Evolutionary conservation across 2,113 vertebrate species (phyloP), one percentile per base, ranked within the genome.

Genomic region (Toxostoma redivivum): DNA sequence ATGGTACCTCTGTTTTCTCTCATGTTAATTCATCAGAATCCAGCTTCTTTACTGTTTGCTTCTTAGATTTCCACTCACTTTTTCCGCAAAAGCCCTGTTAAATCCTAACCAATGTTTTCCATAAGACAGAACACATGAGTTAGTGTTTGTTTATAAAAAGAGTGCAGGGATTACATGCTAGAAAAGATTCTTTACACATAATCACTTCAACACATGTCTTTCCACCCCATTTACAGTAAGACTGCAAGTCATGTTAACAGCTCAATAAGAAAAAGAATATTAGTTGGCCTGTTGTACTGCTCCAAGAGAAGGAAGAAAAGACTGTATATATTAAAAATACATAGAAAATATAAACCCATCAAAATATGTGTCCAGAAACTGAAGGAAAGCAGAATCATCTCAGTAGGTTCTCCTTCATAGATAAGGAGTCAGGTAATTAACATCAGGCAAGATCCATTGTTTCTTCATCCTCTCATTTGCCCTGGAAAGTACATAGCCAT

Each of bases 151-250:
- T 95, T 94, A 76, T 67, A 71, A 88, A 88, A 95, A 25, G 53
- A 72, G 20, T 3, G 2, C 37, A 79, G 53, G 61, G 50, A 91
- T 94, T 95, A 79, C 47, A 42, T 78, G 81, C 81, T 96, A 73
- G 89, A 87, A 84, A 62, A 89, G 45, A 69, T 79, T 61, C 78
- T 72, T 89, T 79, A 64, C 53, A 79, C 57, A 69, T 71, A 92
- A 92, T 95, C 80, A 78, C 70, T 92, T 92, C 83, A 95, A 91
- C 81, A 84, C 42, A 2, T 92, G 73, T 91, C 77, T 95, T 89
- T 84, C 80, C 83, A 84, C 35, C 17, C 69, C 31, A 25, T 84
- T 92, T 89, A 38, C 30, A 88, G 57, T 56, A 76, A 89, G 73
- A 79, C 86, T 82, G 42, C 53, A 72, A 91, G 53, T 89, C 77